These are phyloP conservation scores for Psephotus haematonotus DNA, from an alignment of 2,113 vertebrate species.

Conservation along the genomic window DNA sequence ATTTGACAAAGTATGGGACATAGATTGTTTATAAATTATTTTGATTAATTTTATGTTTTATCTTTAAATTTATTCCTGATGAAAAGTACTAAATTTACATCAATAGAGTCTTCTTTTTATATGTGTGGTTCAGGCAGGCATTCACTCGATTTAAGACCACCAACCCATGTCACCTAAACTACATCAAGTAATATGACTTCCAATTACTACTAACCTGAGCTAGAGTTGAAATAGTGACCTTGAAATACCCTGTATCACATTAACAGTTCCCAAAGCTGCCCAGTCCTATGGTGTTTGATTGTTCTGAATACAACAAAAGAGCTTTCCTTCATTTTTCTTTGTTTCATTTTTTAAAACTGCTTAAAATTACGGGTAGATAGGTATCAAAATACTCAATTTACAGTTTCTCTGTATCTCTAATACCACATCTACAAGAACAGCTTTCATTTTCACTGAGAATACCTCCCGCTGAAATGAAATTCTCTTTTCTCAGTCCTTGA, in stretches of 20 bases:
- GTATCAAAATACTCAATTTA: slow-evolving; percentile 51
- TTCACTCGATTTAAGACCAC: not conserved
- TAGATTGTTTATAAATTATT: not conserved
- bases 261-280: slow-evolving; percentile 13
- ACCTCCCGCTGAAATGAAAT: slow-evolving; percentile 44
- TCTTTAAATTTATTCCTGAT: not conserved
- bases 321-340: not conserved
- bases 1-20: not conserved
- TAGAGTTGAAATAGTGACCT: slow-evolving; percentile 24
- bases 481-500: slow-evolving; percentile 23
- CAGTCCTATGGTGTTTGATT: slow-evolving; percentile 8
- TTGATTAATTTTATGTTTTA: not conserved
- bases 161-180: not conserved
- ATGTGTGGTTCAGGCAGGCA: not conserved
- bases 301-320: not conserved
- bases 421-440: not conserved
- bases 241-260: slow-evolving; percentile 22
- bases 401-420: slow-evolving; percentile 17
- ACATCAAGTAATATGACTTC: not conserved
- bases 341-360: slow-evolving; percentile 14
- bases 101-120: not conserved
- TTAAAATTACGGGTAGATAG: not conserved
- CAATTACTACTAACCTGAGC: slow-evolving; percentile 8
- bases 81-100: not conserved
- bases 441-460: slow-evolving; percentile 50